Percentiles rank a stretch among this genome's conserved stretches.
Conservation (phyloP, 2,113 vertebrate genomes). For the Castor canadensis region DNA sequence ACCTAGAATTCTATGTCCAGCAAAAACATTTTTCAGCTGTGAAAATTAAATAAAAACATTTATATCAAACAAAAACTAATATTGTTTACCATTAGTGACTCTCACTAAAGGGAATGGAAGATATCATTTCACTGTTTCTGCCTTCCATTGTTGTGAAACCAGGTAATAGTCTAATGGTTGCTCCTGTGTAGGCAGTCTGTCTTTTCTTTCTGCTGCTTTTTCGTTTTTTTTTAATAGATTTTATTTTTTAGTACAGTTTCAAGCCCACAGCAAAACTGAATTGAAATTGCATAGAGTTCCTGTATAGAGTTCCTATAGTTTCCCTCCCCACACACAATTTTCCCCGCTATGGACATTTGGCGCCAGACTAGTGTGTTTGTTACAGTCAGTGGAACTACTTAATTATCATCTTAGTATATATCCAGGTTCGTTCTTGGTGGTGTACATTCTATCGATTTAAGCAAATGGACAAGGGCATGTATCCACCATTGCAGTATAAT, state of each 20-base stretch:
- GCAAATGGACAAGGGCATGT: neutral
- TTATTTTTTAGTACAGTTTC: constrained; percentile 16
- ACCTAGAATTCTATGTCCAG: neutral
- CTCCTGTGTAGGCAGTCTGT: neutral
- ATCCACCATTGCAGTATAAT: neutral
- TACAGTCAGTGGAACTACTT: neutral
- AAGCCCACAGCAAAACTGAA: neutral
- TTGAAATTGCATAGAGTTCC: neutral
- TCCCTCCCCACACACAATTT: neutral
- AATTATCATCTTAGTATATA: neutral
- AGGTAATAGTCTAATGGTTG: neutral
- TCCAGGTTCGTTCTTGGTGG: neutral
- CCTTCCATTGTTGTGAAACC: constrained; percentile 31
- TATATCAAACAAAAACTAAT: too few relatives aligned
- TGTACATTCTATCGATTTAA: neutral
- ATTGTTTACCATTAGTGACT: too few relatives aligned
- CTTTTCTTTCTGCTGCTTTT: neutral
- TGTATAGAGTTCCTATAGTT: neutral
- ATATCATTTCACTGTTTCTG: neutral
- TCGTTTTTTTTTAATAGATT: neutral
- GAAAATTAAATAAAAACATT: too few relatives aligned
- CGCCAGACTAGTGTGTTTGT: neutral
- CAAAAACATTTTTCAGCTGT: too few relatives aligned
- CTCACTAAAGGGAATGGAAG: too few relatives aligned
- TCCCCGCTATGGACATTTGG: neutral